Evolutionary conservation across 2,888 invertebrate species (phyloP).

Genomic region (Pristionchus exspectatus): DNA sequence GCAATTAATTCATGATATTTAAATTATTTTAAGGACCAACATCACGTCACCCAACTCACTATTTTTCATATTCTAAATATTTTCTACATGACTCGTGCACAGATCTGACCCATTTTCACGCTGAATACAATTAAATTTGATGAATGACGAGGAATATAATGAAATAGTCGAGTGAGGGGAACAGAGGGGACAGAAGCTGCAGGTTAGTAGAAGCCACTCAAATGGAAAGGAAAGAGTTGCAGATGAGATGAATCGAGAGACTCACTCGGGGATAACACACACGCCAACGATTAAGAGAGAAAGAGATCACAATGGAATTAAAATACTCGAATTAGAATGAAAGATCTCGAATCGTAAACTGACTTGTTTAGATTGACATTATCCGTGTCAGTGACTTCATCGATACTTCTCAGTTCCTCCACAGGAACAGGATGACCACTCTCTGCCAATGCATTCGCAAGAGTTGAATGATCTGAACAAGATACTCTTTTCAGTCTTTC

Average conservation of each 20-base stretch:
- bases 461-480: constrained; percentile 1
- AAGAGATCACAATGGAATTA: background rate
- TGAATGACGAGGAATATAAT: background rate
- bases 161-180: background rate
- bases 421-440: constrained; percentile 50
- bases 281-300: background rate
- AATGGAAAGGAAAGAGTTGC: background rate
- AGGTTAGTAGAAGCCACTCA: background rate
- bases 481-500: background rate
- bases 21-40: background rate
- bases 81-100: constrained; percentile 43
- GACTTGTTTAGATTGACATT: constrained; percentile 42
- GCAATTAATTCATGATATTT: constrained; percentile 34
- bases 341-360: background rate
- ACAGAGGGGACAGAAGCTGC: background rate
- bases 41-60: background rate
- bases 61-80: background rate
- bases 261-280: background rate
- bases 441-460: constrained; percentile 37
- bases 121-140: background rate
- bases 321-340: background rate
- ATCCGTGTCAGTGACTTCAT: constrained; percentile 11
- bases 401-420: constrained; percentile 23
- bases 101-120: background rate
- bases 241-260: background rate